phyloP scores from a whole-genome alignment of 2,797 vertebrate species.

The Poeciliopsis presidionis region DNA sequence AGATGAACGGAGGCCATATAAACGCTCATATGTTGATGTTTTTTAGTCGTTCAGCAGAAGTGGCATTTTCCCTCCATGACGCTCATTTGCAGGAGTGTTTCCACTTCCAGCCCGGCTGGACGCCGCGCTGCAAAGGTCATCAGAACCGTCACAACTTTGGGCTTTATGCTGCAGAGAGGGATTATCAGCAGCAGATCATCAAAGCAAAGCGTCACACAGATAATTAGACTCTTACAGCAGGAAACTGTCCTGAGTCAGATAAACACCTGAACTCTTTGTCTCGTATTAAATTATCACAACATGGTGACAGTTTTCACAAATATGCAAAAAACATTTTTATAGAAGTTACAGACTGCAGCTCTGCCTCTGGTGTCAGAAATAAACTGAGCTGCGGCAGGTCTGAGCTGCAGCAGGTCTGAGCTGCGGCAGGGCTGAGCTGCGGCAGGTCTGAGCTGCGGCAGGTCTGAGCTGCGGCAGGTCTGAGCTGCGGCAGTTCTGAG shows the following conservation, averaged over 20 bases:
- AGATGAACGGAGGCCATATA: neutral
- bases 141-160: constrained; percentile 10
- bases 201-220: neutral
- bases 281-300: too few relatives aligned
- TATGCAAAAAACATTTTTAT: too few relatives aligned
- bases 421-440: constrained; percentile 31
- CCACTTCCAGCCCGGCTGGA: neutral
- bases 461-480: constrained; percentile 31
- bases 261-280: neutral
- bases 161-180: neutral
- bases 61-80: neutral
- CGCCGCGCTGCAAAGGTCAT: constrained; percentile 19
- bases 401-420: neutral
- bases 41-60: neutral
- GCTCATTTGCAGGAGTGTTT: neutral
- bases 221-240: constrained; percentile 4
- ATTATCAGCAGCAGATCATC: neutral
- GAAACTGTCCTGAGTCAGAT: neutral
- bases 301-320: too few relatives aligned
- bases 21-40: neutral
- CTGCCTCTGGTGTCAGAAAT: neutral
- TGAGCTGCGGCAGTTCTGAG: constrained; percentile 25
- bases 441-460: constrained; percentile 38
- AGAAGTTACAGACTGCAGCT: neutral
- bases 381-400: constrained; percentile 28